Evolutionary conservation across 2,888 invertebrate genomes (phyloP).

Genomic region (Homarus gammarus): DNA sequence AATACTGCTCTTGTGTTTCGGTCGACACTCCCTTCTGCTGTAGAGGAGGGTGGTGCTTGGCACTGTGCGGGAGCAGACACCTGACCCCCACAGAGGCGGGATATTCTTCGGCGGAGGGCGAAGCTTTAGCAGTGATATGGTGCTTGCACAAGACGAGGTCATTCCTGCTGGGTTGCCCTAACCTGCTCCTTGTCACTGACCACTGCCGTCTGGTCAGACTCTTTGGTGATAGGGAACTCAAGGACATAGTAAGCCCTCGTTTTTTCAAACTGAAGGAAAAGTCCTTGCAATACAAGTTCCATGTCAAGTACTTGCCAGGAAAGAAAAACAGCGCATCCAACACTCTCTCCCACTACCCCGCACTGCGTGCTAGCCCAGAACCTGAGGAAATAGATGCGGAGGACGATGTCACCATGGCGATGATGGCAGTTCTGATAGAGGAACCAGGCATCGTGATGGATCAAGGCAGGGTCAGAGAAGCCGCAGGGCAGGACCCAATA

Average conservation of each 20-base stretch:
- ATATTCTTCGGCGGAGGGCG: background rate
- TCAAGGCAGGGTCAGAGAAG: background rate
- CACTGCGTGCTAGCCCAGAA: no score
- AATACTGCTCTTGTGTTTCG: conserved; percentile 17
- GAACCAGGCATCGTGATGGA: background rate
- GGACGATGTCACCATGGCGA: no score
- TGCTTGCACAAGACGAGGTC: background rate
- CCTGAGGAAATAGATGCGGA: background rate
- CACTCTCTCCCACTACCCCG: no score
- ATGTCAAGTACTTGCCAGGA: conserved; percentile 21
- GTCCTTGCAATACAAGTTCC: background rate
- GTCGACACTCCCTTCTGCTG: conserved; percentile 6
- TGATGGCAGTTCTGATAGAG: background rate
- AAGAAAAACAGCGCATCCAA: conserved; percentile 3
- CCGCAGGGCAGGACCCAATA: background rate
- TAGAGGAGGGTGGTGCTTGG: conserved; percentile 14
- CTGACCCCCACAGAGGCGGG: conserved; percentile 9
- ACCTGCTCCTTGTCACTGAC: background rate
- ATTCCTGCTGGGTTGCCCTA: background rate
- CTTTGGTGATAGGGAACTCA: background rate
- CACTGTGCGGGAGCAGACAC: conserved; percentile 24
- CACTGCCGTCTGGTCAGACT: background rate
- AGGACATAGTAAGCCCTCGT: conserved; percentile 17
- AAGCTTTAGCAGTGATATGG: background rate
- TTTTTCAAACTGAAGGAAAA: conserved; percentile 31